Conservation (phyloP, 2,797 vertebrate species). For the Vultur gryphus region DNA sequence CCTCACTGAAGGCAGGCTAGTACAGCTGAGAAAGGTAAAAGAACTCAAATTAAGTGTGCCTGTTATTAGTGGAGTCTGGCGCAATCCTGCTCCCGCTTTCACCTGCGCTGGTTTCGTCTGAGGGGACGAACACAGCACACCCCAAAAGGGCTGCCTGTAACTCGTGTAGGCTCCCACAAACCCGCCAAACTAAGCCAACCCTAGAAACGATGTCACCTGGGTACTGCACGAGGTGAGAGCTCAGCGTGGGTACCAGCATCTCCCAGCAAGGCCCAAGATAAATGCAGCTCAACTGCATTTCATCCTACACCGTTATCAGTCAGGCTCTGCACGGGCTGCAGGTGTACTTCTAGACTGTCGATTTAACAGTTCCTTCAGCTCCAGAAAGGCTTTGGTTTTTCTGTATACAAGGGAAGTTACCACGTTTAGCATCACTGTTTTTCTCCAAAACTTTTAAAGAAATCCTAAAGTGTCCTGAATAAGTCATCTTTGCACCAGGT, state of each 20-base stretch:
- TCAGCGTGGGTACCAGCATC: neutral
- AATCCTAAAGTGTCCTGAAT: neutral
- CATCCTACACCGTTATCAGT: neutral
- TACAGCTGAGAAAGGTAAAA: neutral
- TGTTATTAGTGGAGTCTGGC: neutral
- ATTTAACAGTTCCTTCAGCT: neutral
- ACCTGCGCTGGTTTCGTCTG: neutral
- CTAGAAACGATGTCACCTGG: neutral
- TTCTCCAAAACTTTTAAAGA: neutral
- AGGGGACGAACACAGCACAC: neutral
- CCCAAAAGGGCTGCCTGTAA: no score
- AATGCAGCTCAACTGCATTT: neutral
- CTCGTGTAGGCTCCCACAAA: neutral
- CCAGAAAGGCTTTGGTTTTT: neutral
- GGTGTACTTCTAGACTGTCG: neutral
- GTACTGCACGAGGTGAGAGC: rapidly evolving
- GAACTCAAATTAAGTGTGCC: no score
- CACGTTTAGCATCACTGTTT: rapidly evolving
- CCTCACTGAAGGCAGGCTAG: neutral
- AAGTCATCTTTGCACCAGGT: neutral
- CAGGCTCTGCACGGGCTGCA: neutral
- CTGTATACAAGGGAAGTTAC: neutral
- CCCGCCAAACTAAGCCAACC: neutral
- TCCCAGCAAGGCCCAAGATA: neutral
- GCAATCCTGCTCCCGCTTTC: neutral